Evolutionary conservation across 2,797 vertebrate species (phyloP).

Genomic region (Microctenopoma stevenorrisi): DNA sequence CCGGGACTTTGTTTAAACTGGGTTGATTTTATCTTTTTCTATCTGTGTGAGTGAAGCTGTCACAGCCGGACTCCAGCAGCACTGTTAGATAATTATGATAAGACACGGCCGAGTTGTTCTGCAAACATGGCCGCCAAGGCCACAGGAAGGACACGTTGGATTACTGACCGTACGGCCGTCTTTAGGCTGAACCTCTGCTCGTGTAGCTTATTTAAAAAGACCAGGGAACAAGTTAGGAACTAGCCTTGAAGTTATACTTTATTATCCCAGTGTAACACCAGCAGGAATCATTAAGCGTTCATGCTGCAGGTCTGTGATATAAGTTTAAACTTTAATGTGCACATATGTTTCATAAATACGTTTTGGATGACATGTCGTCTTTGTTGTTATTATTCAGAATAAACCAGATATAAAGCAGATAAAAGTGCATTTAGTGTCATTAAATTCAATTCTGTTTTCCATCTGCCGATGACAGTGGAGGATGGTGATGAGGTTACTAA

Average conservation of each 20-base stretch:
- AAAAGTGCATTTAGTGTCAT: background rate
- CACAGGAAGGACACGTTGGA: slow-evolving; percentile 43
- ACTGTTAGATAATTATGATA: slow-evolving; percentile 39
- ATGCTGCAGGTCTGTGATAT: no score
- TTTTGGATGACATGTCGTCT: no score
- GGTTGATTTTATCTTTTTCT: slow-evolving; percentile 17
- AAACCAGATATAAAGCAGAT: background rate
- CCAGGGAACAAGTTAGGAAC: no score
- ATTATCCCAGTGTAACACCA: no score
- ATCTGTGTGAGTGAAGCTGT: slow-evolving; percentile 29
- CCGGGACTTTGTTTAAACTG: slow-evolving; percentile 24
- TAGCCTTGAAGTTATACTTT: no score
- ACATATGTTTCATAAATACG: no score
- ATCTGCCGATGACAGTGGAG: slow-evolving; percentile 35
- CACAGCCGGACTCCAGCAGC: slow-evolving; percentile 39
- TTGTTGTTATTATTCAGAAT: no score
- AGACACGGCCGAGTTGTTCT: slow-evolving; percentile 27
- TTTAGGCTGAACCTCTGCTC: background rate
- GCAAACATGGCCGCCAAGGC: slow-evolving; percentile 44
- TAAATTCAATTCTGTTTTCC: slow-evolving; percentile 22
- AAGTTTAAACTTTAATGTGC: no score
- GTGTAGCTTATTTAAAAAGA: background rate
- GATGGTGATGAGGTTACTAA: slow-evolving; percentile 63
- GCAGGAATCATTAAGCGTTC: no score
- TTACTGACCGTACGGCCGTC: slow-evolving; percentile 8